Percentiles rank a stretch among this genome's conserved stretches.
Conservation (phyloP, 2,888 invertebrate genomes). For the Lasius platythorax region DNA sequence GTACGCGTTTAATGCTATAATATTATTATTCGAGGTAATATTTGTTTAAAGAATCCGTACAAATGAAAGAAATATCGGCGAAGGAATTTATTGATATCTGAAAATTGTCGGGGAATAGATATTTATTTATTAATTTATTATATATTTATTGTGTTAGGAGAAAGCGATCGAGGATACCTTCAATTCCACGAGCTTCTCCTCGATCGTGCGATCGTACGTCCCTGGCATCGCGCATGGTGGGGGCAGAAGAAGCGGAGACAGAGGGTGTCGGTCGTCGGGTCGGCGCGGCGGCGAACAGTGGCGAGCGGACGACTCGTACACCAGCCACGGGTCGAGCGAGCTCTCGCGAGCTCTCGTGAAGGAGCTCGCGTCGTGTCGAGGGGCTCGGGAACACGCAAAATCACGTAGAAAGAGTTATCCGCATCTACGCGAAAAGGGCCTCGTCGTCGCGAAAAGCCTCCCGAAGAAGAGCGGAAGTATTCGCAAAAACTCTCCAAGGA, state of each 20-base stretch:
- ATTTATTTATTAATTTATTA: neutral
- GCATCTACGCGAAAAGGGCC: neutral
- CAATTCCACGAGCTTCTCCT: neutral
- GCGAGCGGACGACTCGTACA: slow-evolving; percentile 65
- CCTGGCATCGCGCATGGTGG: slow-evolving; percentile 57
- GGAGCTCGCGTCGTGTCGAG: slow-evolving; percentile 28
- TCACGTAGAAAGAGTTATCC: neutral
- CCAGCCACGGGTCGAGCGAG: slow-evolving; percentile 20
- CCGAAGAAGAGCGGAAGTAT: neutral
- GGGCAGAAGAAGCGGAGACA: slow-evolving; percentile 42
- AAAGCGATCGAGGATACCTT: neutral
- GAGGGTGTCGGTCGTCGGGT: slow-evolving; percentile 67
- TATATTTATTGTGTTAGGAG: neutral
- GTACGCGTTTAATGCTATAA: neutral
- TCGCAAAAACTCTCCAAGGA: neutral
- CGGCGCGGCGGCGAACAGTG: slow-evolving; percentile 67
- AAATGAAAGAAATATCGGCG: neutral
- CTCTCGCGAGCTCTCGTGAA: neutral
- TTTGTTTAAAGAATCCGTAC: neutral
- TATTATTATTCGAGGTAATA: neutral
- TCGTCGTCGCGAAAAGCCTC: neutral
- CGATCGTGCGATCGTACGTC: slow-evolving; percentile 47
- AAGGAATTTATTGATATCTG: neutral
- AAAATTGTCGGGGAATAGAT: neutral
- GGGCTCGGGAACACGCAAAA: slow-evolving; percentile 31